Conservation (phyloP, 2,113 vertebrate species). For the Xyrauchen texanus region DNA sequence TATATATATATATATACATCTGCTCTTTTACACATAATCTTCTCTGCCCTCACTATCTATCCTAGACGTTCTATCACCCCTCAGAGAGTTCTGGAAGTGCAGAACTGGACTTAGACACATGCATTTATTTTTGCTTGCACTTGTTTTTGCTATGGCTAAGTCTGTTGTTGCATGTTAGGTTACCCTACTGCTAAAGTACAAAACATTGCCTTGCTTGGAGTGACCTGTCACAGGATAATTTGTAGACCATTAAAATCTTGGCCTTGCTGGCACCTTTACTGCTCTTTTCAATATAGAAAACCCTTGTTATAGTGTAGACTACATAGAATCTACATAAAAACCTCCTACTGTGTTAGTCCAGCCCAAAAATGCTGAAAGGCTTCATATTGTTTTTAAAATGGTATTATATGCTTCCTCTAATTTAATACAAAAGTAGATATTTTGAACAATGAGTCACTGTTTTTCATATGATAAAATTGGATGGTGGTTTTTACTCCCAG, state of each 20-base stretch:
- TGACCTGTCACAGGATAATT: conserved; percentile 2
- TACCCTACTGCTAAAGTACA: not conserved
- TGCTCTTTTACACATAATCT: conserved; percentile 28
- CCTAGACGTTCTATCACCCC: conserved; percentile 9
- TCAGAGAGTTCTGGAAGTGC: conserved; percentile 7
- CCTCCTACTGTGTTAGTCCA: too few relatives aligned
- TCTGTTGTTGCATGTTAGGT: not conserved
- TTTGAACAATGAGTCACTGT: too few relatives aligned
- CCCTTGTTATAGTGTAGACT: conserved; percentile 1
- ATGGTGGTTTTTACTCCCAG: too few relatives aligned
- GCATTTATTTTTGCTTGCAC: conserved; percentile 25
- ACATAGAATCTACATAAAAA: too few relatives aligned
- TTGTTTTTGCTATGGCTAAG: conserved; percentile 8
- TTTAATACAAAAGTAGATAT: too few relatives aligned
- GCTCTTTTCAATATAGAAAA: not conserved
- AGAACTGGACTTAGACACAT: not conserved
- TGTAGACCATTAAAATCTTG: not conserved
- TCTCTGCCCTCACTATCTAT: conserved; percentile 16
- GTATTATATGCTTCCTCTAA: too few relatives aligned
- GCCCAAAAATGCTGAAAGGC: too few relatives aligned
- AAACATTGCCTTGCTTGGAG: not conserved
- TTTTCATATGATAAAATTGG: too few relatives aligned
- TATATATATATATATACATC: too few relatives aligned
- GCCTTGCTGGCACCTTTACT: conserved; percentile 5
- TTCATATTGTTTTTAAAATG: too few relatives aligned